phyloP scores from a whole-genome alignment of 2,888 invertebrate species.

The Anthoptus insignis region DNA sequence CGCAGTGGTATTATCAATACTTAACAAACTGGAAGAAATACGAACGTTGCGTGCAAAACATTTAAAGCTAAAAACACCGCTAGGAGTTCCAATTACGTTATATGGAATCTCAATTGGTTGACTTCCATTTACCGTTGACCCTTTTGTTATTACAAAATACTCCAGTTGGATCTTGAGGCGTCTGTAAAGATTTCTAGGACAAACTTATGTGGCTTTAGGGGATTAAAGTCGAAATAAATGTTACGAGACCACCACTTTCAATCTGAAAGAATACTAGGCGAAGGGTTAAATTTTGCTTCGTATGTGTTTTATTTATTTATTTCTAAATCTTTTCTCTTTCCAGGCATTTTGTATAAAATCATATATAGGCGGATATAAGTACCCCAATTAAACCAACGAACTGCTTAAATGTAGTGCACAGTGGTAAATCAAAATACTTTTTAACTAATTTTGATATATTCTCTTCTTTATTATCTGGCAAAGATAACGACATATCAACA shows the following conservation, averaged over 20 bases:
- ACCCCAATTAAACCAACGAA: constrained; percentile 43
- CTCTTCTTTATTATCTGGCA: constrained; percentile 30
- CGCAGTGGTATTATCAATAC: constrained; percentile 43
- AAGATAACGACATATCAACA: constrained; percentile 5
- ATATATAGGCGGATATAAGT: constrained; percentile 43
- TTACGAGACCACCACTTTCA: constrained; percentile 24
- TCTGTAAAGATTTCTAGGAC: constrained; percentile 39
- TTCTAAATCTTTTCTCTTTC: neutral
- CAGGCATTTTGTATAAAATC: constrained; percentile 14
- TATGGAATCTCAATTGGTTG: constrained; percentile 8
- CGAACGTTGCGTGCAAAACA: neutral
- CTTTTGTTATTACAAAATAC: constrained; percentile 29
- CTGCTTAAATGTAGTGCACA: constrained; percentile 38
- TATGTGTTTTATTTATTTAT: constrained; percentile 11
- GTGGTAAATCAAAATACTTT: neutral
- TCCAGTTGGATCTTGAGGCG: constrained; percentile 40
- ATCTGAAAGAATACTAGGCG: constrained; percentile 18
- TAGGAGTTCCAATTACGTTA: constrained; percentile 16
- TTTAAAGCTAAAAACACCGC: constrained; percentile 21
- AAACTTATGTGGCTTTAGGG: neutral
- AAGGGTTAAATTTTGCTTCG: constrained; percentile 24
- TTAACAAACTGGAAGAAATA: constrained; percentile 13
- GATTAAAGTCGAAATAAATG: constrained; percentile 9
- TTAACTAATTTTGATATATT: constrained; percentile 16
- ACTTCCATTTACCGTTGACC: constrained; percentile 32